Evolutionary conservation across 2,888 invertebrate species (phyloP).

Genomic region (Siphlonurus alternatus): DNA sequence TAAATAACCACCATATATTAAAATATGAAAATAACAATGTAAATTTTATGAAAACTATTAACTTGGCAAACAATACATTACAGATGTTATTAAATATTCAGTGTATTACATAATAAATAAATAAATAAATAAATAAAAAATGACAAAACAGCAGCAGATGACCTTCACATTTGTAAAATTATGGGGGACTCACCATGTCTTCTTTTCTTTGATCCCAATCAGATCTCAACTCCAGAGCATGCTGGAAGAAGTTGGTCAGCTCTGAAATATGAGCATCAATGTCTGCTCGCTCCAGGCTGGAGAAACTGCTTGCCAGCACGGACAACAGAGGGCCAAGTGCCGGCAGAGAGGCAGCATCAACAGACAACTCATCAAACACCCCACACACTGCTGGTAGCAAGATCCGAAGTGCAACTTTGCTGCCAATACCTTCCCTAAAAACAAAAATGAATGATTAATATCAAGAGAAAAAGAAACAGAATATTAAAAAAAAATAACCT

Average conservation of each 20-base stretch:
- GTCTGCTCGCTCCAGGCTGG: constrained; percentile 41
- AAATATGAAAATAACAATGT: too few species aligned
- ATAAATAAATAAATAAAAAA: too few species aligned
- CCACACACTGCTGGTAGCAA: constrained; percentile 49
- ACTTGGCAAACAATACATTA: too few species aligned
- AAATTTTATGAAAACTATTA: too few species aligned
- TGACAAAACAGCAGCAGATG: too few species aligned
- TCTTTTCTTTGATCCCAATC: background rate
- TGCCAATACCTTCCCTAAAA: constrained; percentile 7
- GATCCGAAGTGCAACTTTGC: constrained; percentile 49
- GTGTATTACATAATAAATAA: too few species aligned
- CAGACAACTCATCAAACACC: background rate
- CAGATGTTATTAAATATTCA: too few species aligned
- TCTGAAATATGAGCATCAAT: constrained; percentile 46
- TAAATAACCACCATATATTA: too few species aligned
- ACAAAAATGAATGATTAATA: background rate
- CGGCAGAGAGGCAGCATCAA: constrained; percentile 16
- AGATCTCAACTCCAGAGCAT: constrained; percentile 24
- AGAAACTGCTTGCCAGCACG: constrained; percentile 55
- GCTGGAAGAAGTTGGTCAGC: constrained; percentile 56
- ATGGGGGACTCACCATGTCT: too few species aligned
- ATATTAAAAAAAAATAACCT: too few species aligned
- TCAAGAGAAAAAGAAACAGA: too few species aligned
- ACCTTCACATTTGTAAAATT: too few species aligned
- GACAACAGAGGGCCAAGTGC: constrained; percentile 56